A percentile compares a stretch with the other conserved stretches of the same genome.
These are phyloP conservation scores for Labeo calbasu DNA, from an alignment of 2,797 vertebrate species.

Conservation along the genomic window DNA sequence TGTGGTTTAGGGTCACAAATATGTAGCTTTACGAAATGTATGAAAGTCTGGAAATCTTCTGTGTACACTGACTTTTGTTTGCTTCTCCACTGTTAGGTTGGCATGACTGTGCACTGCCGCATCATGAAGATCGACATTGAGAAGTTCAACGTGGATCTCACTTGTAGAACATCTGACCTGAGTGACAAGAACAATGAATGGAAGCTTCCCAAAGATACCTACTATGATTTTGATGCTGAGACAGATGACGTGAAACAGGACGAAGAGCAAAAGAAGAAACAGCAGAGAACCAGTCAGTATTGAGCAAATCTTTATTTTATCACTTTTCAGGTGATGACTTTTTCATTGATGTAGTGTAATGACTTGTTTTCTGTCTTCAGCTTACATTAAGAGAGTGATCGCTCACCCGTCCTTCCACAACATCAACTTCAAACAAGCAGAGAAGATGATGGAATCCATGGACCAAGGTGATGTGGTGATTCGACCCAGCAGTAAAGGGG, in stretches of 20 bases:
- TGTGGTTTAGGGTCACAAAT: neutral
- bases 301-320: neutral
- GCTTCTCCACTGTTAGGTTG: conserved; percentile 80
- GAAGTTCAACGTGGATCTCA: conserved; percentile 97
- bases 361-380: conserved; percentile 68
- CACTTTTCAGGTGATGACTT: neutral
- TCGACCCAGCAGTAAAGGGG: conserved; percentile 97
- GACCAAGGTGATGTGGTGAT: conserved; percentile 98
- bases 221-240: conserved; percentile 97
- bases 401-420: conserved; percentile 99
- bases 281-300: conserved; percentile 93
- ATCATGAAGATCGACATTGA: conserved; percentile 99
- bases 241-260: conserved; percentile 92
- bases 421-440: conserved; percentile 98
- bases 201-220: conserved; percentile 97
- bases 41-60: neutral
- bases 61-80: neutral
- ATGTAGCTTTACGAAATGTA: neutral
- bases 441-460: conserved; percentile 99
- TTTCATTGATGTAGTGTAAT: too few species aligned
- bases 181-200: conserved; percentile 98
- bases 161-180: conserved; percentile 94
- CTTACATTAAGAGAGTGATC: conserved; percentile 97
- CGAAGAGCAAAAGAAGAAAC: conserved; percentile 95
- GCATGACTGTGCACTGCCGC: conserved; percentile 98